Percentiles rank a stretch among this genome's conserved stretches.
These are phyloP conservation scores for Eulemur albifrons DNA, from an alignment of 2,797 vertebrate species.

Conservation along the genomic window DNA sequence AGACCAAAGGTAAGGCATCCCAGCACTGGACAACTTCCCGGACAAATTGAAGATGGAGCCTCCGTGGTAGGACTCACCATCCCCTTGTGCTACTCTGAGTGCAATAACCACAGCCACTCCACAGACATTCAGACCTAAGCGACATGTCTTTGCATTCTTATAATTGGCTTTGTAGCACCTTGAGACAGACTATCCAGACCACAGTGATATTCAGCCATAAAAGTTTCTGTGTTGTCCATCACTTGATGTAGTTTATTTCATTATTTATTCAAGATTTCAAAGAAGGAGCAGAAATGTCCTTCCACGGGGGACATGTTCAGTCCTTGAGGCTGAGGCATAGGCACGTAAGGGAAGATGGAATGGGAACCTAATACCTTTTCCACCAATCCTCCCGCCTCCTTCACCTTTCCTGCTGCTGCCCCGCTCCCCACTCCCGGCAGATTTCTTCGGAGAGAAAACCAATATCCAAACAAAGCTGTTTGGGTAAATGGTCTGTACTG, in stretches of 20 bases:
- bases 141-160: background rate
- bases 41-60: too few species aligned
- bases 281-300: background rate
- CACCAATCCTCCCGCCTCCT: background rate
- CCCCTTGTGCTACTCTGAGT: background rate
- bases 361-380: background rate
- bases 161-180: background rate
- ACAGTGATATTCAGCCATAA: background rate
- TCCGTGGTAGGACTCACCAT: accelerated
- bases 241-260: background rate
- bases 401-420: background rate
- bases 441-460: background rate
- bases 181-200: background rate
- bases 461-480: background rate
- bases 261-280: background rate
- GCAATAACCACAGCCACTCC: background rate
- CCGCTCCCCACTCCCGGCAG: background rate
- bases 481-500: background rate
- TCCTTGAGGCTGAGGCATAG: background rate
- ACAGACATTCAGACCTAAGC: background rate
- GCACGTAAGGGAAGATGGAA: background rate
- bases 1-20: background rate
- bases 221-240: background rate
- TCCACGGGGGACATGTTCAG: background rate
- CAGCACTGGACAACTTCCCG: background rate